These are phyloP conservation scores for Ondatra zibethicus DNA, from an alignment of 2,113 vertebrate genomes.

Conservation along the genomic window DNA sequence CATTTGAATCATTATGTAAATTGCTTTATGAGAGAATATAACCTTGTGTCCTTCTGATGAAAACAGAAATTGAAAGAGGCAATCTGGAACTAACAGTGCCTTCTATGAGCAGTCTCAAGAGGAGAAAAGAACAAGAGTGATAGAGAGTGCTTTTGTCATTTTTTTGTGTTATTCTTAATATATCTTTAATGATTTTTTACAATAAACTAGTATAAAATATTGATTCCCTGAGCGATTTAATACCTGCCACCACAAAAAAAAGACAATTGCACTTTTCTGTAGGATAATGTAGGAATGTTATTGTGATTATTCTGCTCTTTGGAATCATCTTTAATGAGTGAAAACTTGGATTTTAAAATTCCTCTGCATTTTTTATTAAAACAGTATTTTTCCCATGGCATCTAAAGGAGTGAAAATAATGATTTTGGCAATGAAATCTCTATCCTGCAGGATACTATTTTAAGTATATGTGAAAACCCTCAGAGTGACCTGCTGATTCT, in stretches of 20 bases:
- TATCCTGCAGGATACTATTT: not conserved
- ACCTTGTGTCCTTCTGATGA: slow-evolving; percentile 65
- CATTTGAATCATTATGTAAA: slow-evolving; percentile 76
- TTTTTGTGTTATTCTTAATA: slow-evolving; percentile 28
- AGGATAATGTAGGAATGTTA: not conserved
- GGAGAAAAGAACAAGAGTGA: not conserved
- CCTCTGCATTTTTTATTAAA: not conserved
- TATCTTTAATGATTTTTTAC: not conserved
- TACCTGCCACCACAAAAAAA: not conserved
- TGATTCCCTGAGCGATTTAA: not conserved
- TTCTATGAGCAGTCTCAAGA: not conserved
- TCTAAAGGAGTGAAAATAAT: not conserved
- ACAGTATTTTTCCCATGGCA: not conserved
- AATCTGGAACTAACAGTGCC: slow-evolving; percentile 64
- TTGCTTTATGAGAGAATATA: slow-evolving; percentile 69
- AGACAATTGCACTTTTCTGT: not conserved
- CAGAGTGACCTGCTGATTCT: not conserved
- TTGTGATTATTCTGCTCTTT: not conserved
- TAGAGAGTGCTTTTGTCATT: not conserved
- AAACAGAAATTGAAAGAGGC: slow-evolving; percentile 65
- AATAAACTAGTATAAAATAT: not conserved
- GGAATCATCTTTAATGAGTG: not conserved
- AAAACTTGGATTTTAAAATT: not conserved
- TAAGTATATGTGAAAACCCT: not conserved
- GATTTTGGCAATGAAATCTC: not conserved